Base-by-base conservation (phyloP, 2,113 vertebrate genomes). In the Eubucco bourcierii region DNA sequence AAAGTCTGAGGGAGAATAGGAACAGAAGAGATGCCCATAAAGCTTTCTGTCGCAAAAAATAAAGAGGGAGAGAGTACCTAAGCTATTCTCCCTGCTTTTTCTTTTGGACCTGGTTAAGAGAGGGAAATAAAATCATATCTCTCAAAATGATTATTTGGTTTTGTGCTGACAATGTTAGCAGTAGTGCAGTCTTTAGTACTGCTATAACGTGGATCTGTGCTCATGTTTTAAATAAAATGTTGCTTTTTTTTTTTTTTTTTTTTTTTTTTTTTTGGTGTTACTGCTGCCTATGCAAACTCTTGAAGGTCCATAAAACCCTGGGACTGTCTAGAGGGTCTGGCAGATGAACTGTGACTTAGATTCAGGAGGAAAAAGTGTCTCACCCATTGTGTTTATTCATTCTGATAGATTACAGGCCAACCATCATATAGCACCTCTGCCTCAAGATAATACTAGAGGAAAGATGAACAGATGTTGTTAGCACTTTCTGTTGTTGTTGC, bases 11-110 rank as follows among this genome's bases (percentile, higher is more conserved):
- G 68, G 28, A 79, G 67, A 37, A 74, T 59, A 63, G 39, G 41
- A 77, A 47, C 2, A 7, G 34, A 55, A 80, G 73, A 75, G 88
- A 83, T 64, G 60, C 46, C 31, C 61, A 73, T 63, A 93, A 87
- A 92, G 64, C 33, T 90, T 90, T 89, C 74, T 96, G 90, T 88
- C 84, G 0, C 11, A 46, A 90, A 31, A 44, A 56, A 94, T 93
- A 88, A 96, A 56, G 33, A 74, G 17, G 18, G 11, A 76, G 25
- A 61, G 77, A 11, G 28, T 31, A 71, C 6, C 46, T 46, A 56
- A 79, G 56, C 8, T 64, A 61, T 64, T 68, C 55, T 74, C 15
- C 27, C 15, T 74, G 18, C 6, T 74, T 71, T 60, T 55, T 88
- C 24, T 56, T 74, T 71, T 52, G 33, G 53, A 90, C 10, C 2